Conservation (phyloP, 2,797 vertebrate species). For the Parauchenoglanis punctatus region DNA sequence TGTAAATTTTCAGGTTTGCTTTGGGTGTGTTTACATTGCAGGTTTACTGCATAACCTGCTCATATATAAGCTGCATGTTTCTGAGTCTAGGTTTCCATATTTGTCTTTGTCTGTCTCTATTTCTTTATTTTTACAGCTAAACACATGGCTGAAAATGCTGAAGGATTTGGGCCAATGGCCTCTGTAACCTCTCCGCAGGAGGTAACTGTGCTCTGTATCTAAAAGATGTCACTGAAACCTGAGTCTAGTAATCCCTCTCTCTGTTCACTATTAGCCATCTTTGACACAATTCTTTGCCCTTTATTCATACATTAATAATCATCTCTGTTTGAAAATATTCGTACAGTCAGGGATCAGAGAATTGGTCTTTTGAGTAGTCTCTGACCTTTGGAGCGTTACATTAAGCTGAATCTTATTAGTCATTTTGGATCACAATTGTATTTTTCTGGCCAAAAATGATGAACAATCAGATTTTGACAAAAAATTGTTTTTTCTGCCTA, state of each 20-base stretch:
- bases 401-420: neutral
- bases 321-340: constrained; percentile 16
- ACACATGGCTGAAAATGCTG: constrained; percentile 57
- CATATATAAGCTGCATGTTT: neutral
- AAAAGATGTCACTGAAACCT: constrained; percentile 64
- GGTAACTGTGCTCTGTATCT: constrained; percentile 66
- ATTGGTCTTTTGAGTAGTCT: neutral
- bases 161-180: constrained; percentile 63
- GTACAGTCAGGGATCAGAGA: neutral
- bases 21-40: neutral
- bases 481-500: neutral
- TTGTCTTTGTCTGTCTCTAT: constrained; percentile 12
- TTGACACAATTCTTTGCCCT: constrained; percentile 46
- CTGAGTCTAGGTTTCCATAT: neutral
- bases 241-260: constrained; percentile 62
- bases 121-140: constrained; percentile 63
- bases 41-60: neutral
- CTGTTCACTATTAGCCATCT: constrained; percentile 54
- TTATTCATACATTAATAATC: constrained; percentile 53
- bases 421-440: neutral
- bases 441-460: neutral
- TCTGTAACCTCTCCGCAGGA: constrained; percentile 71
- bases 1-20: constrained; percentile 10
- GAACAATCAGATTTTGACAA: neutral
- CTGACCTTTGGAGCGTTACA: neutral